A percentile compares a stretch with the other conserved stretches of the same genome.
Conservation (phyloP, 1,140 invertebrate genomes). For the Pseudomyrmex pallidus region DNA sequence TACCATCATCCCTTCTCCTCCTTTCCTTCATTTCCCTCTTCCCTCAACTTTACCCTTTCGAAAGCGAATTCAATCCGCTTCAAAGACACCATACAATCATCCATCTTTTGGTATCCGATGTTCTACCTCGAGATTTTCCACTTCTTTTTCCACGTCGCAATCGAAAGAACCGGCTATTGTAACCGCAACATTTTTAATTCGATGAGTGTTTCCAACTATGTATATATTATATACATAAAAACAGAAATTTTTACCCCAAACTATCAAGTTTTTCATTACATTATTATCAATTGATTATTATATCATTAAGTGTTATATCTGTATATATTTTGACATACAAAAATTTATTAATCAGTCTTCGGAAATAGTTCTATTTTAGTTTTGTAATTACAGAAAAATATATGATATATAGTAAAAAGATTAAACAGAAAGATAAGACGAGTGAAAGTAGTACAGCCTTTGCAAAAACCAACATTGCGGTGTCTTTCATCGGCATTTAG, state of each 20-base stretch:
- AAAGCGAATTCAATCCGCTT: conserved; percentile 69
- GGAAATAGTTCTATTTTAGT: too few relatives aligned
- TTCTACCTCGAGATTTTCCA: conserved; percentile 68
- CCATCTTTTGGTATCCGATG: conserved; percentile 65
- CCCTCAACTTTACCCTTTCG: conserved; percentile 63
- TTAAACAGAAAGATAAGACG: not conserved
- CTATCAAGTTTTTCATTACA: too few relatives aligned
- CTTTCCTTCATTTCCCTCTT: not conserved
- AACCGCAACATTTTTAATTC: conserved; percentile 37
- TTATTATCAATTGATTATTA: too few relatives aligned
- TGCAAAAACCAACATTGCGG: not conserved
- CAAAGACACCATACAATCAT: conserved; percentile 73
- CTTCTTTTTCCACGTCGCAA: conserved; percentile 1
- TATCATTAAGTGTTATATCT: too few relatives aligned
- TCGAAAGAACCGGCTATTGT: conserved; percentile 42
- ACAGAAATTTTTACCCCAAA: not conserved
- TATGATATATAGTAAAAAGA: not conserved
- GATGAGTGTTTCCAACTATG: conserved; percentile 17
- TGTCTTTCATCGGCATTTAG: conserved; percentile 20
- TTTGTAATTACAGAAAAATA: too few relatives aligned
- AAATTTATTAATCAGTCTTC: too few relatives aligned
- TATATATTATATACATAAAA: too few relatives aligned
- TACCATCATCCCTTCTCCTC: conserved; percentile 27
- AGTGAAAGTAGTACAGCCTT: not conserved
- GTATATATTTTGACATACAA: too few relatives aligned